Conservation (phyloP, 2,113 vertebrate genomes). For the Heloderma charlesbogerti region DNA sequence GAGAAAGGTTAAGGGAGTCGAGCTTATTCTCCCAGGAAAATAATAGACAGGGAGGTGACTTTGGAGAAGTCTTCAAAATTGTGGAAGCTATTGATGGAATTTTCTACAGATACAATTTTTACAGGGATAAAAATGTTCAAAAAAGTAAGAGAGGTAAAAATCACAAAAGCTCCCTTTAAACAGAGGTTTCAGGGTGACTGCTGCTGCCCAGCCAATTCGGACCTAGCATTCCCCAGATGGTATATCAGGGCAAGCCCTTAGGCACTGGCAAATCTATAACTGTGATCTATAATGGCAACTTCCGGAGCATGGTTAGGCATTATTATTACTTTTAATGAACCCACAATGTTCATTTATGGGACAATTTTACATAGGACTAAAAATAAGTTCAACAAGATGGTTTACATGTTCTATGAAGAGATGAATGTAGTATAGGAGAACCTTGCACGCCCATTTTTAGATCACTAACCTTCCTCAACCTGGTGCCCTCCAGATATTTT, state of each 20-base stretch:
- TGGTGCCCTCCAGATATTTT: no score
- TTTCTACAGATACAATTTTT: conserved; percentile 25
- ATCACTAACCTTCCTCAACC: no score
- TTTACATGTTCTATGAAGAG: background rate
- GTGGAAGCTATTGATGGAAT: conserved; percentile 31
- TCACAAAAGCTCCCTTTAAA: conserved; percentile 40
- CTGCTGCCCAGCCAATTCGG: background rate
- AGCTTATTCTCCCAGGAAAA: conserved; percentile 52
- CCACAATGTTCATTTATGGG: background rate
- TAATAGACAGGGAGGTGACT: conserved; percentile 8
- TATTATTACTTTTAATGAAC: background rate
- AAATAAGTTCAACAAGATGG: background rate
- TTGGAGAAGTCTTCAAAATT: conserved; percentile 51
- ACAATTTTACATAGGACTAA: background rate
- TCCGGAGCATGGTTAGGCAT: background rate
- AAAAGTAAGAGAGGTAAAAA: conserved; percentile 15
- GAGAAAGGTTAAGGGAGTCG: conserved; percentile 34
- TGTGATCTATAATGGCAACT: background rate
- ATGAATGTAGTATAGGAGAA: background rate
- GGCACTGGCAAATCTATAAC: background rate
- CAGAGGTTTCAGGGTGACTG: background rate
- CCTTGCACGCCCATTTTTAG: background rate
- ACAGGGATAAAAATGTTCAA: conserved; percentile 14
- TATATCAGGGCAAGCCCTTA: background rate
- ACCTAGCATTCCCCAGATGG: background rate